Evolutionary conservation across 2,113 vertebrate genomes (phyloP), one percentile per base, ranked within the genome.

Genomic region (Anoplopoma fimbria): DNA sequence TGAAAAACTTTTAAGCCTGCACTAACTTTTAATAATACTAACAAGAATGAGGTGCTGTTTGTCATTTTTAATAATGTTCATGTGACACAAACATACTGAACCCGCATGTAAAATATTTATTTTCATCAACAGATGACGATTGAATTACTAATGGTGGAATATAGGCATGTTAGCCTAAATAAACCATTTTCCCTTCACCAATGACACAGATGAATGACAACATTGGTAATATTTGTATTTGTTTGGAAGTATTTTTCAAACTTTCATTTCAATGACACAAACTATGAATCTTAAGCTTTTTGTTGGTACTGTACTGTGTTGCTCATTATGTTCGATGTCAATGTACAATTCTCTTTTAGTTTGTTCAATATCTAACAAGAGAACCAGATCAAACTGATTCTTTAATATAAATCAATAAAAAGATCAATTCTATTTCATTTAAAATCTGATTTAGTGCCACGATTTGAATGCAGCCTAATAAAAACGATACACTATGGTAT

Each of bases 121-220:
- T 74, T 51, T 76, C 14, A 74, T 36, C 12, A 65, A 58, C 9
- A 58, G 47, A 47, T 75, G 55, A 63, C 36, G 69, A 15, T 34
- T 74, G 1, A 57, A 15, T 53, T 27, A 49, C 29, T 61, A 4
- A 19, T 15, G n/a, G 42, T 34, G 34, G 31, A 57, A 71, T 58
- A 73, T 81, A 77, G 80, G 77, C 6, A 64, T n/a, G 70, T 77
- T 47, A 68, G 51, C 57, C 33, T 25, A 38, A 70, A 71, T 45
- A 74, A 57, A 62, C 47, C 15, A 57, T 2, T 65, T 79, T 86
- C 8, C 40, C 27, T 64, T 80, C 67, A 87, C 73, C 69, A 55
- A 13, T 33, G 75, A 87, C 77, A 40, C 40, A 82, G 5, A 75
- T 69, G 83, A 84, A 79, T 79, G 58, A 75, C 60, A 75, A 10